Evolutionary conservation across 2,797 vertebrate species (phyloP), one percentile per base, ranked within the genome.

Genomic region (Centroberyx gerrardi): DNA sequence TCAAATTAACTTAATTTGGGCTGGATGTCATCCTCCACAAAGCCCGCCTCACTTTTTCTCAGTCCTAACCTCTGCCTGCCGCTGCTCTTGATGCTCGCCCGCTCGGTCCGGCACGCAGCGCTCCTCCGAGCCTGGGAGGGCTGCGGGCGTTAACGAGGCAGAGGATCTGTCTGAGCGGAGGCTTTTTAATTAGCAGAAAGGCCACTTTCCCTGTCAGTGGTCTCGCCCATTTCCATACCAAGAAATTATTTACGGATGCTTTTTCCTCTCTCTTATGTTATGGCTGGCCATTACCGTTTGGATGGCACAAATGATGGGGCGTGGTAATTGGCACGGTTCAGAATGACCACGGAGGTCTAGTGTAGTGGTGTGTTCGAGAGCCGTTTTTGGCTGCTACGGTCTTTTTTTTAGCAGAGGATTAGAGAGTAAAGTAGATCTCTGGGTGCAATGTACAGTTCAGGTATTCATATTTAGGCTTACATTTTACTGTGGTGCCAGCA

Each of bases 1-100:
- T 87, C 87, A 84, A 89, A 92, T 87, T 81, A 86, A 88, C 87
- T 85, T 94, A 74, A 93, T 93, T 92, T 90, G 77, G 77, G 78
- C 72, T 74, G 79, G 87, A 86, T 78, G 79, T 85, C 88, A 83
- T 82, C 78, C 62, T 78, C 52, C 44, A 53, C 82, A 84, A 86
- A 91, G 82, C 72, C 72, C 36, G n/a, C 54, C 76, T 81, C 22
- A 5, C 17, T 62, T 68, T 71, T 66, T 76, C 63, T 54, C 28
- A 73, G 70, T 58, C 64, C 68, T 66, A 66, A 84, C 85, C 89
- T 80, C 67, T 80, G 84, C 84, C 77, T 82, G 71, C 64, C 22
- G 17, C 83, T 68, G 67, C 46, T 71, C 63, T 61, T 53, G 78
- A 75, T 72, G 77, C 58, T 64, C 5, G 7, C 58, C 64, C 5